These are phyloP conservation scores for Apotomis betuletana DNA, from an alignment of 2,888 invertebrate species.

Conservation along the genomic window DNA sequence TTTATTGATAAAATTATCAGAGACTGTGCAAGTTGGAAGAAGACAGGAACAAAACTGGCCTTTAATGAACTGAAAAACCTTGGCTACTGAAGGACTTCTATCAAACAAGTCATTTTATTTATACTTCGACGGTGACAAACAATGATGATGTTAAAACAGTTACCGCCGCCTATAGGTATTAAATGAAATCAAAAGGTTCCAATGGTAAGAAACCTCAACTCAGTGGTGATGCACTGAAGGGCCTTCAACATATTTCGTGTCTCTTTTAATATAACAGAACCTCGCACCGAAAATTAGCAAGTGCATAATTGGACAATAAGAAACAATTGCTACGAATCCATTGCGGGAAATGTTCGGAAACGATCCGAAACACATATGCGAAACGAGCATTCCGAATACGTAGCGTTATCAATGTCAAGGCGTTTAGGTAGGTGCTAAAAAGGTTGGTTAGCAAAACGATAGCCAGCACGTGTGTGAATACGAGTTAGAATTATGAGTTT, in stretches of 20 bases:
- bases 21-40: too few species aligned
- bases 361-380: background rate
- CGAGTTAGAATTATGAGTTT: too few species aligned
- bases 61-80: too few species aligned
- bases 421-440: slow-evolving; percentile 10
- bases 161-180: too few species aligned
- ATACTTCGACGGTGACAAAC: too few species aligned
- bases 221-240: background rate
- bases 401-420: slow-evolving; percentile 16
- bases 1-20: too few species aligned
- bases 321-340: background rate
- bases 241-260: slow-evolving; percentile 26
- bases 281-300: slow-evolving; percentile 10
- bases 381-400: background rate
- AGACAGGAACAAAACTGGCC: too few species aligned
- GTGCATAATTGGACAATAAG: slow-evolving; percentile 4
- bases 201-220: too few species aligned
- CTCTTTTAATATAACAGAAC: slow-evolving; percentile 12
- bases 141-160: too few species aligned
- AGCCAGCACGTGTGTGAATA: background rate
- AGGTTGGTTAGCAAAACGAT: background rate
- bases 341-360: background rate
- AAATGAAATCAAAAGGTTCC: too few species aligned
- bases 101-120: too few species aligned
- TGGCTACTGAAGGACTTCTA: too few species aligned